Evolutionary conservation across 2,888 invertebrate species (phyloP), one percentile per base, ranked within the genome.

Genomic region (Lissocephala sabroskyi): DNA sequence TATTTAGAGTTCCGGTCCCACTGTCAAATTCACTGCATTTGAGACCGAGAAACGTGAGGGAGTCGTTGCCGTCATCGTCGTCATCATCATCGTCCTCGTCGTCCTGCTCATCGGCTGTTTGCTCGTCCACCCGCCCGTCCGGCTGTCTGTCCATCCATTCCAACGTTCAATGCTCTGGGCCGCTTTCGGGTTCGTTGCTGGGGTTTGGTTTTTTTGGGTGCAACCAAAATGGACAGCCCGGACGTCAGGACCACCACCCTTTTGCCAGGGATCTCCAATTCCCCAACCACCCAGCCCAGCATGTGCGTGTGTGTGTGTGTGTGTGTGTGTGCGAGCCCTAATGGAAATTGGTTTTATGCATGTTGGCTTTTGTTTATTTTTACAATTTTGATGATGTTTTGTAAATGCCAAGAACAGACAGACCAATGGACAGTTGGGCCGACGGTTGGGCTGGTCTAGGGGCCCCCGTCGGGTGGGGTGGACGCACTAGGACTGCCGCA

Each of bases 271-370:
- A 23, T 7, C 3, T 23, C 3, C 33, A 33, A 13, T 13, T 11
- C 33, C 29, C 28, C 7, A 29, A 17, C 6, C 41, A 30, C 18
- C 11, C 6, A 30, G 17, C 5, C 7, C 16, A 73, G 76, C 65
- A 61, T 62, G 43, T 62, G 71, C 52, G 74, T 73, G 58, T 61
- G 57, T 50, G 49, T 55, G 30, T 36, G 45, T 43, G 53, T 30
- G 45, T 41, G 40, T 19, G 44, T 48, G 49, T 47, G 50, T 58
- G 46, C 45, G 62, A 43, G 74, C 52, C 68, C 66, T 76, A 79
- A 77, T 77, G 79, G 75, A 77, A 77, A 77, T 77, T 76, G 77
- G 77, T 77, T 77, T 77, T 79, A 73, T 79, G 79, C 79, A 79
- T 67, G 77, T 70, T 78, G 68, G 64, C 71, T 71, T 71, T 77